Percentiles rank a stretch among this genome's conserved stretches.
phyloP scores from a whole-genome alignment of 2,113 vertebrate species.

The Chionomys nivalis region DNA sequence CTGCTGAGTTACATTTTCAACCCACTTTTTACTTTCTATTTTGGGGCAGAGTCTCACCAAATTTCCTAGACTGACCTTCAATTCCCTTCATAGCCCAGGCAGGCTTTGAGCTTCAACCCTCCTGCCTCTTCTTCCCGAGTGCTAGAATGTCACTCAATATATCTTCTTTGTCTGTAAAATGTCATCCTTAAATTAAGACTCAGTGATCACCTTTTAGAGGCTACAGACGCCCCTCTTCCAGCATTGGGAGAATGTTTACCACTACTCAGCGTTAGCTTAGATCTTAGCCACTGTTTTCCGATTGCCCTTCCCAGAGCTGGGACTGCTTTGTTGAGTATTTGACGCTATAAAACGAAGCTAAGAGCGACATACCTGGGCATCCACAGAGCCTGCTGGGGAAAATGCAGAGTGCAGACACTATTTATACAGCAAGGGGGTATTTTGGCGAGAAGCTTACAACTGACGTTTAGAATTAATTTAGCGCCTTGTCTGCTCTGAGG shows the following conservation, averaged over 20 bases:
- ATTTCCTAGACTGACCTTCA: neutral
- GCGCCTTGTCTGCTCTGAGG: constrained; percentile 72
- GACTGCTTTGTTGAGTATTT: constrained; percentile 59
- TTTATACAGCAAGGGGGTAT: constrained; percentile 54
- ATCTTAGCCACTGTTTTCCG: constrained; percentile 9
- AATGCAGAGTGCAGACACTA: constrained; percentile 63
- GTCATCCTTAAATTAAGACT: neutral
- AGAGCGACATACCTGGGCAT: constrained; percentile 51
- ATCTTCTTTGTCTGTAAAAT: neutral
- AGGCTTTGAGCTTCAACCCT: neutral
- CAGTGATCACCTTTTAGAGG: neutral
- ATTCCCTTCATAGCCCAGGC: neutral
- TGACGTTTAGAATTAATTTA: constrained; percentile 76
- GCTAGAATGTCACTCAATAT: neutral
- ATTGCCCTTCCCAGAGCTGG: constrained; percentile 23
- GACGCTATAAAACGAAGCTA: constrained; percentile 40
- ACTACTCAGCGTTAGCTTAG: neutral
- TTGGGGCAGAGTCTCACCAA: neutral
- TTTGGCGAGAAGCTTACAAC: constrained; percentile 46
- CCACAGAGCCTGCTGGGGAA: constrained; percentile 18
- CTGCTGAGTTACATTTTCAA: neutral
- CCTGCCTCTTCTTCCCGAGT: neutral
- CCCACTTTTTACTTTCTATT: neutral
- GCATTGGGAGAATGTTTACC: neutral
- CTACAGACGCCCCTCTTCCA: neutral